phyloP scores from a whole-genome alignment of 2,888 invertebrate species.

The Sabatieria punctata region DNA sequence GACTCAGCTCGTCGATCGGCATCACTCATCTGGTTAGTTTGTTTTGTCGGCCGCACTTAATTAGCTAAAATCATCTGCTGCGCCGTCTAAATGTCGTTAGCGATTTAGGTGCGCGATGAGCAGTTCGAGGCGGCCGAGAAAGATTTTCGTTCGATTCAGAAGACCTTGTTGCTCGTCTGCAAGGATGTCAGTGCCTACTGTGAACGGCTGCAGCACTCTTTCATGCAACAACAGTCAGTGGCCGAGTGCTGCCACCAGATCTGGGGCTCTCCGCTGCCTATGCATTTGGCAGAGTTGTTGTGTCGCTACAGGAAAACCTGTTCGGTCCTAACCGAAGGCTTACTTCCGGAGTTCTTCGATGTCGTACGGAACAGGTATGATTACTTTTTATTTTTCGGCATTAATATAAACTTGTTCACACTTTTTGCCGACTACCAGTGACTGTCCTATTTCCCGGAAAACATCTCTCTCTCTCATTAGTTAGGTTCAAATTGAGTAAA shows the following conservation, averaged over 20 bases:
- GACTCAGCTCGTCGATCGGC: constrained; percentile 41
- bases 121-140: constrained; percentile 41
- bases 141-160: constrained; percentile 40
- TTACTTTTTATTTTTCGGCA: too few species aligned
- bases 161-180: constrained; percentile 37
- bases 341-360: neutral
- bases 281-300: too few species aligned
- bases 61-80: neutral
- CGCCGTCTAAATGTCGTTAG: constrained; percentile 4
- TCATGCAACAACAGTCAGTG: neutral
- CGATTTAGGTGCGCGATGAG: constrained; percentile 36
- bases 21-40: constrained; percentile 33
- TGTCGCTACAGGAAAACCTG: too few species aligned
- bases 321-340: too few species aligned
- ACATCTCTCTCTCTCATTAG: too few species aligned
- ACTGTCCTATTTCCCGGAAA: too few species aligned
- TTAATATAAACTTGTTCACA: too few species aligned
- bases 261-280: too few species aligned
- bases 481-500: too few species aligned
- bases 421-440: too few species aligned
- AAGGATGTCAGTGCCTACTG: constrained; percentile 39
- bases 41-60: neutral
- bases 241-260: neutral
- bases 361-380: too few species aligned
- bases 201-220: constrained; percentile 21